Evolutionary conservation across 2,797 vertebrate genomes (phyloP).

Genomic region (Eulemur albifrons): DNA sequence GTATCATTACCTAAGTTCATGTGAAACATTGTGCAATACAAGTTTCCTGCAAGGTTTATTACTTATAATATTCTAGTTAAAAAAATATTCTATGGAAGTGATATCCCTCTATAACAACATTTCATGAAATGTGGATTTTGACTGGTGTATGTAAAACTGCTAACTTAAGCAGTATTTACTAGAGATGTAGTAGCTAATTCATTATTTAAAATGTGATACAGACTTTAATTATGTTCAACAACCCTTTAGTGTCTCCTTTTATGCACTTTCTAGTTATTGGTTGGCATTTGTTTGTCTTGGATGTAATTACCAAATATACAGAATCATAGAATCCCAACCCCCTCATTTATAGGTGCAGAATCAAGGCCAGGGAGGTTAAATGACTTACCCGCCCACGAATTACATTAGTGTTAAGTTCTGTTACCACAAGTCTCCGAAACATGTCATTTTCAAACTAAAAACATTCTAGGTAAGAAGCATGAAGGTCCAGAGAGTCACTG

Average conservation of each 20-base stretch:
- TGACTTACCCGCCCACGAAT: background rate
- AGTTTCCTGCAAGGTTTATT: background rate
- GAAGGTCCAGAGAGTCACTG: background rate
- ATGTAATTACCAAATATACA: background rate
- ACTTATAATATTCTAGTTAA: background rate
- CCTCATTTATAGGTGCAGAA: background rate
- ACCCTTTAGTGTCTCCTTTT: background rate
- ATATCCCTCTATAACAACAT: background rate
- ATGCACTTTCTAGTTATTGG: background rate
- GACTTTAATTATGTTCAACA: background rate
- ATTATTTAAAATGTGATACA: background rate
- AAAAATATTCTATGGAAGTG: background rate
- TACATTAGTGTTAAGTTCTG: background rate
- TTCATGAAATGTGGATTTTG: background rate
- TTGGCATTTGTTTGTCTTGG: background rate
- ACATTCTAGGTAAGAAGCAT: background rate
- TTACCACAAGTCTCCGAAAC: background rate
- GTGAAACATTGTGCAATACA: background rate
- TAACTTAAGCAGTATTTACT: background rate
- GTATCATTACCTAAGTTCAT: background rate
- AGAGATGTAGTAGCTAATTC: background rate
- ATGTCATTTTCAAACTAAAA: background rate
- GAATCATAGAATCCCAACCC: background rate
- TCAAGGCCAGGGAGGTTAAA: background rate
- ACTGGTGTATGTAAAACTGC: background rate